Percentiles rank a stretch among this genome's conserved stretches.
phyloP scores from a whole-genome alignment of 2,113 vertebrate species.

The Sphaerodactylus townsendi region DNA sequence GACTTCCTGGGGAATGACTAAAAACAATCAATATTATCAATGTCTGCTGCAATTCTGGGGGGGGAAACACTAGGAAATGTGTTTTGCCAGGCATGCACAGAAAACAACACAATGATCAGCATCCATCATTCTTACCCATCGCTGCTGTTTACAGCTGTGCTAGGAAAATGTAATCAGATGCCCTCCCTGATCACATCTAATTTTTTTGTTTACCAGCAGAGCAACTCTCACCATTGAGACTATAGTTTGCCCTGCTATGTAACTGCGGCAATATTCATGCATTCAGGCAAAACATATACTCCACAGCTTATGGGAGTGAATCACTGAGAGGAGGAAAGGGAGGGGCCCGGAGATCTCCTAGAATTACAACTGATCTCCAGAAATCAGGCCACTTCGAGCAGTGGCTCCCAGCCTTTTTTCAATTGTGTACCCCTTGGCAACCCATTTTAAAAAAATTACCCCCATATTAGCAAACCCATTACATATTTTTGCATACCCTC shows the following conservation, averaged over 20 bases:
- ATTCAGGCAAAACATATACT: too few relatives aligned
- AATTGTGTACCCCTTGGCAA: too few relatives aligned
- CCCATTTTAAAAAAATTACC: too few relatives aligned
- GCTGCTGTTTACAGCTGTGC: not conserved
- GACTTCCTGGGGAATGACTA: not conserved
- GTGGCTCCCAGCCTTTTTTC: too few relatives aligned
- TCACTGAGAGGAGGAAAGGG: too few relatives aligned
- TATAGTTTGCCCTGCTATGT: not conserved
- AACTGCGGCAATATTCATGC: not conserved
- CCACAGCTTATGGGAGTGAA: not conserved
- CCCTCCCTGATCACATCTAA: not conserved
- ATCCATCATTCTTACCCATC: not conserved
- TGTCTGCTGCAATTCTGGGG: not conserved
- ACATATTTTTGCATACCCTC: too few relatives aligned
- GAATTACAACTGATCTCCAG: too few relatives aligned
- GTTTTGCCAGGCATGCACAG: not conserved
- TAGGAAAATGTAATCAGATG: not conserved
- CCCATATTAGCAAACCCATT: too few relatives aligned
- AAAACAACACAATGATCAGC: not conserved
- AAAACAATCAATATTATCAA: not conserved
- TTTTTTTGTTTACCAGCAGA: not conserved
- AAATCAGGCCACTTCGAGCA: too few relatives aligned
- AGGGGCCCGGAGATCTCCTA: too few relatives aligned
- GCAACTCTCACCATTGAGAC: not conserved
- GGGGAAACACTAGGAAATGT: not conserved